phyloP scores from a whole-genome alignment of 2,797 vertebrate genomes.

The Bradypodion ventrale region DNA sequence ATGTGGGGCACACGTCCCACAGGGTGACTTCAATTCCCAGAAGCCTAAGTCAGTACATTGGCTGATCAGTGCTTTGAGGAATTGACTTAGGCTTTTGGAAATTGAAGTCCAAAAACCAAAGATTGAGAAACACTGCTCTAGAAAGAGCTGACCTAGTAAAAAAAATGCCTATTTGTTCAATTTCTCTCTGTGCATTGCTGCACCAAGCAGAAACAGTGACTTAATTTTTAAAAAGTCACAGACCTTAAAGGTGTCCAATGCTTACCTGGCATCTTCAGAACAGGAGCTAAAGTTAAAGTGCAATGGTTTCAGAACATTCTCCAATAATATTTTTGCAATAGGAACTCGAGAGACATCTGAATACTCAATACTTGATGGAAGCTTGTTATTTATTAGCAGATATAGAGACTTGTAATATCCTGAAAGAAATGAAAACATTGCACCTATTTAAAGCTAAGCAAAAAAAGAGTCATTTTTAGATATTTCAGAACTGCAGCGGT shows the following conservation, averaged over 20 bases:
- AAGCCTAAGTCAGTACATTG: too few species aligned
- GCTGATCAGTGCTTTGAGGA: too few species aligned
- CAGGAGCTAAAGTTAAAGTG: constrained; percentile 98
- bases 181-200: not conserved
- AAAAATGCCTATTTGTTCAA: not conserved
- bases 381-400: constrained; percentile 93
- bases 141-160: not conserved
- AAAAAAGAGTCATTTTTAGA: not conserved
- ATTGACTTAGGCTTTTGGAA: too few species aligned
- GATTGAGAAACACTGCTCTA: too few species aligned
- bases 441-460: not conserved
- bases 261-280: constrained; percentile 90
- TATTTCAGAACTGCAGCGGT: not conserved
- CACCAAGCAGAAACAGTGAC: not conserved
- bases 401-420: constrained; percentile 95
- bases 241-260: not conserved
- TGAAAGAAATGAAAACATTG: constrained; percentile 62
- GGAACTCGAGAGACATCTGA: constrained; percentile 89
- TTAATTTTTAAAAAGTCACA: not conserved
- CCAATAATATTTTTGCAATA: constrained; percentile 93
- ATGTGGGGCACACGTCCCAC: too few species aligned
- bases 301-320: constrained; percentile 97
- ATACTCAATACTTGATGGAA: constrained; percentile 95
- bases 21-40: too few species aligned
- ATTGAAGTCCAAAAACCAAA: too few species aligned